phyloP scores from a whole-genome alignment of 2,888 invertebrate species.

The Lasioglossum calceatum region DNA sequence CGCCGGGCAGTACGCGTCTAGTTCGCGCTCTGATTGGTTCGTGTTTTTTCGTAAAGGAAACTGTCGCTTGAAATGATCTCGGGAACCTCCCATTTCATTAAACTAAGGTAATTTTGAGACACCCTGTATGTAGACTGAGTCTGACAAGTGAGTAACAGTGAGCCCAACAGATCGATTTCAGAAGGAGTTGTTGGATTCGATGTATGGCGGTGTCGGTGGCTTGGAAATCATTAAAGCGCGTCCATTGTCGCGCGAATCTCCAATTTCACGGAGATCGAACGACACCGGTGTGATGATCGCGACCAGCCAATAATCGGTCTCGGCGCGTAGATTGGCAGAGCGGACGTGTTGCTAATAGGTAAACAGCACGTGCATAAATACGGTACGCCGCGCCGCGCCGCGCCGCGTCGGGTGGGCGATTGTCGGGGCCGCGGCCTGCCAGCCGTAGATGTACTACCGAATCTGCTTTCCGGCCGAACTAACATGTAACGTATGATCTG shows the following conservation, averaged over 20 bases:
- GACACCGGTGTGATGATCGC: constrained; percentile 23
- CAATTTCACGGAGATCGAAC: constrained; percentile 18
- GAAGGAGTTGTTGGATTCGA: neutral
- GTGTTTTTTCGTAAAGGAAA: no score
- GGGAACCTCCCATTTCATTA: no score
- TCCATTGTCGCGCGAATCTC: no score
- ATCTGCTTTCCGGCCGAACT: constrained; percentile 44
- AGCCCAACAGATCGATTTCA: neutral
- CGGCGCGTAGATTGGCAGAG: neutral
- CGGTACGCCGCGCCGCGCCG: constrained; percentile 33
- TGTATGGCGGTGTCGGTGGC: neutral
- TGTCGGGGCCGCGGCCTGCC: constrained; percentile 4
- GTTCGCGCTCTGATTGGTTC: no score
- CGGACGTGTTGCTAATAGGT: constrained; percentile 64
- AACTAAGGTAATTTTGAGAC: no score
- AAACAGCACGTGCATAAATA: constrained; percentile 66
- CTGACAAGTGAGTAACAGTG: no score
- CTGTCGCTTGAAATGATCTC: no score
- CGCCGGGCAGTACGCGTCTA: no score
- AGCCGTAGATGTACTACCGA: constrained; percentile 37
- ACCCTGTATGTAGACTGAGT: no score
- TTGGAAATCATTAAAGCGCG: neutral
- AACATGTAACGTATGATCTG: constrained; percentile 59
- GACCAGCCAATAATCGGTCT: constrained; percentile 25
- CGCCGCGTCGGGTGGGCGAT: no score